These are phyloP conservation scores for Pristionchus fissidentatus DNA, from an alignment of 2,888 invertebrate genomes.

Conservation along the genomic window DNA sequence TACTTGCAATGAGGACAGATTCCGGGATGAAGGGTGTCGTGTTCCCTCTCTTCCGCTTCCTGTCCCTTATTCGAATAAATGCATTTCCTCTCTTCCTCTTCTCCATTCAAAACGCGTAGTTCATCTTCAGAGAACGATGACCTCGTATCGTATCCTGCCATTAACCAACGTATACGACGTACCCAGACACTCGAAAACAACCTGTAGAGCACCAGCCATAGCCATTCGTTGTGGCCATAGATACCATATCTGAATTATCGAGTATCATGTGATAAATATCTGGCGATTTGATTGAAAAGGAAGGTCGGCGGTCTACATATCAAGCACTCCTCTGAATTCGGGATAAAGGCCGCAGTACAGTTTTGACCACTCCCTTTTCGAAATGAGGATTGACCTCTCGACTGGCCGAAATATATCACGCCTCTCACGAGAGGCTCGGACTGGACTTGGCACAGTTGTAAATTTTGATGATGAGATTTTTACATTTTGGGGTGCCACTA, in stretches of 20 bases:
- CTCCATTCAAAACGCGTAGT: not conserved
- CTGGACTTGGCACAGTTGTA: no score
- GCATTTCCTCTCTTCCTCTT: not conserved
- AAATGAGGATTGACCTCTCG: no score
- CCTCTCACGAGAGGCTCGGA: no score
- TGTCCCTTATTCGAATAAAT: not conserved
- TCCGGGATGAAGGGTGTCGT: not conserved
- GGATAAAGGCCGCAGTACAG: no score
- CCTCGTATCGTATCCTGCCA: conserved; percentile 15
- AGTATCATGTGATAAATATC: no score
- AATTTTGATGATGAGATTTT: no score
- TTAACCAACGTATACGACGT: not conserved
- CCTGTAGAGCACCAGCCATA: conserved; percentile 30
- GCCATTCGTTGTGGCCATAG: not conserved
- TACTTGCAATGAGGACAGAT: conserved; percentile 47
- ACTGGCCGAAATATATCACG: no score
- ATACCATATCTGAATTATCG: conserved; percentile 40
- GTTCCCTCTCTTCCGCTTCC: not conserved
- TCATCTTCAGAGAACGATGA: conserved; percentile 31
- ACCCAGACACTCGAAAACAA: not conserved
- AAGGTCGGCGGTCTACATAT: no score
- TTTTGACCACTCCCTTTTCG: no score
- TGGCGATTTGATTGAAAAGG: no score
- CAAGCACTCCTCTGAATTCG: no score
- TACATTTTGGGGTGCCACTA: no score